These are phyloP conservation scores for Podarcis siculus DNA, from an alignment of 2,797 vertebrate genomes.

Conservation along the genomic window DNA sequence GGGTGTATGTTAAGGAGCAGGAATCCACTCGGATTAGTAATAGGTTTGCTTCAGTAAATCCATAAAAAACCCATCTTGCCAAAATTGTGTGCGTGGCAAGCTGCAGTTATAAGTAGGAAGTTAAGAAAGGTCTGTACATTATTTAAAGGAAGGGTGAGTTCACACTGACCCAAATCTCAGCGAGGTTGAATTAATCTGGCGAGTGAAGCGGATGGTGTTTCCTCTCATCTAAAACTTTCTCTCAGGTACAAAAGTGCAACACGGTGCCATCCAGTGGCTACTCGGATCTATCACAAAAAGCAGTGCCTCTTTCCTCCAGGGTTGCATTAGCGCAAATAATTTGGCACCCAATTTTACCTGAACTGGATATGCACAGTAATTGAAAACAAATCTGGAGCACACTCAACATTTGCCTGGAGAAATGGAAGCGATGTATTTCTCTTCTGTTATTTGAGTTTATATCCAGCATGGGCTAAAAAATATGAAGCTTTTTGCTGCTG, in stretches of 20 bases:
- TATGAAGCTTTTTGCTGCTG: too few relatives aligned
- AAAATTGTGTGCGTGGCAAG: not conserved
- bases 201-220: not conserved
- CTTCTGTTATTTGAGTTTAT: not conserved
- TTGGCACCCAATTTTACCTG: not conserved
- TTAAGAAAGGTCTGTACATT: slow-evolving; percentile 32
- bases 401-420: not conserved
- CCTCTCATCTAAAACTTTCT: not conserved
- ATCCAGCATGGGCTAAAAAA: not conserved
- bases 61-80: accelerated
- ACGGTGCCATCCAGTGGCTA: slow-evolving; percentile 58
- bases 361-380: not conserved
- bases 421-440: not conserved
- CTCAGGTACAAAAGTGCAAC: slow-evolving; percentile 38
- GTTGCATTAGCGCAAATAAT: accelerated
- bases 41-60: slow-evolving; percentile 26
- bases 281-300: slow-evolving; percentile 49
- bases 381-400: not conserved
- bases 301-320: slow-evolving; percentile 30
- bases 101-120: slow-evolving; percentile 16
- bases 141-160: slow-evolving; percentile 52
- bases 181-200: slow-evolving; percentile 26
- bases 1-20: not conserved
- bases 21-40: slow-evolving; percentile 34
- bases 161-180: slow-evolving; percentile 37